Evolutionary conservation across 2,888 invertebrate genomes (phyloP).

Genomic region (Crocallis elinguaria): DNA sequence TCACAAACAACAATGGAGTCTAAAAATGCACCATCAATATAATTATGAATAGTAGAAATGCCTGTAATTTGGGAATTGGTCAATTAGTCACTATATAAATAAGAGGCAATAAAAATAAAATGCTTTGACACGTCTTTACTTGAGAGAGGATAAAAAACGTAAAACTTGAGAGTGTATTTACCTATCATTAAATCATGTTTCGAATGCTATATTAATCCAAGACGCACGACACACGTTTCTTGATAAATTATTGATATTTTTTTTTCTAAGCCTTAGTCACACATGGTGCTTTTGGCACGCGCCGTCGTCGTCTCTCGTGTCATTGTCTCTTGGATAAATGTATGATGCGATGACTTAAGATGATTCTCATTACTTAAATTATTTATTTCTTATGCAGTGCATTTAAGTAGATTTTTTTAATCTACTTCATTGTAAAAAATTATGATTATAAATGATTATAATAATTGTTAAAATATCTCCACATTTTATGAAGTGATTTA

Average conservation of each 20-base stretch:
- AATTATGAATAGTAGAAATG: constrained; percentile 24
- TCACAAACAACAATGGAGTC: not conserved
- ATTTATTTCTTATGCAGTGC: no score
- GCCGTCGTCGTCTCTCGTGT: constrained; percentile 39
- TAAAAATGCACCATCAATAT: constrained; percentile 2
- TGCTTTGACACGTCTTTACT: constrained; percentile 32
- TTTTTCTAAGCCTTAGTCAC: constrained; percentile 48
- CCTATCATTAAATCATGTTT: constrained; percentile 40
- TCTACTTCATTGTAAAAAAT: no score
- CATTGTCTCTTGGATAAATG: no score
- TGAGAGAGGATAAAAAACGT: constrained; percentile 24
- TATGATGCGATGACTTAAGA: no score
- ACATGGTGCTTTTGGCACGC: constrained; percentile 45
- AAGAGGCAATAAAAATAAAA: constrained; percentile 31
- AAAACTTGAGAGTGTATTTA: constrained; percentile 30
- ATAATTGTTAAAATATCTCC: no score
- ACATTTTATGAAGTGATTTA: no score
- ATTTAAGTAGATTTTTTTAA: no score
- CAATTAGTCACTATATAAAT: constrained; percentile 24
- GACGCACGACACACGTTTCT: constrained; percentile 38
- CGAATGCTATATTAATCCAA: constrained; percentile 46
- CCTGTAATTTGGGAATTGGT: constrained; percentile 22
- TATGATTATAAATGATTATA: no score
- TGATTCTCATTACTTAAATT: no score
- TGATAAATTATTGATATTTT: constrained; percentile 43